phyloP scores from a whole-genome alignment of 2,888 invertebrate species.

The Erpobdella octoculata region DNA sequence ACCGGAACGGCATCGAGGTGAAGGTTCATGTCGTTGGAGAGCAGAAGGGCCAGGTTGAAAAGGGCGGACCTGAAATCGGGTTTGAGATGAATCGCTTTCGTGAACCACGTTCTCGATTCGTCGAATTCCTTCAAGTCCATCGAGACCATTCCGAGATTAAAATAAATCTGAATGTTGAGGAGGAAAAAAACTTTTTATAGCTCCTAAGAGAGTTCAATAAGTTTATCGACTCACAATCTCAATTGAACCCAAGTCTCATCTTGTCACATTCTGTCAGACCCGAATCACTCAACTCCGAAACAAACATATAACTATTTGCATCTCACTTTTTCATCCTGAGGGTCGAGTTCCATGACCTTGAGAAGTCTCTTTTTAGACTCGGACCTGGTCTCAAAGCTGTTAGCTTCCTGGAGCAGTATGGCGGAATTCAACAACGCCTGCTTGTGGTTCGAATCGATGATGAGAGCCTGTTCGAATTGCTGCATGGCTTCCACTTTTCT shows the following conservation, averaged over 20 bases:
- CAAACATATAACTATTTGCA: neutral
- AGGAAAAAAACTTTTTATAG: neutral
- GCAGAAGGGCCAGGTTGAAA: conserved; percentile 76
- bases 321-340: conserved; percentile 67
- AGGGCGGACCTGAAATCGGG: conserved; percentile 84
- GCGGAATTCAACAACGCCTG: conserved; percentile 90
- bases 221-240: too few species aligned
- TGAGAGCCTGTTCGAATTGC: conserved; percentile 80
- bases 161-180: conserved; percentile 74
- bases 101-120: conserved; percentile 82
- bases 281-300: too few species aligned
- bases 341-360: conserved; percentile 68
- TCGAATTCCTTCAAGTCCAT: conserved; percentile 86
- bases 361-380: conserved; percentile 58
- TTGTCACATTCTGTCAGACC: too few species aligned
- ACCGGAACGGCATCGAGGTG: conserved; percentile 78
- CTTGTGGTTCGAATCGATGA: conserved; percentile 82
- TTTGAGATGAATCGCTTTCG: conserved; percentile 65
- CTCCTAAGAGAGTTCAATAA: neutral
- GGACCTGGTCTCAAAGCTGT: conserved; percentile 69
- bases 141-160: conserved; percentile 89
- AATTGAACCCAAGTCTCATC: too few species aligned
- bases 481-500: conserved; percentile 81
- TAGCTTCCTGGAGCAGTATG: conserved; percentile 81
- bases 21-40: conserved; percentile 73